Base-by-base conservation (phyloP, 2,888 invertebrate species). In the Orthosia gothica region DNA sequence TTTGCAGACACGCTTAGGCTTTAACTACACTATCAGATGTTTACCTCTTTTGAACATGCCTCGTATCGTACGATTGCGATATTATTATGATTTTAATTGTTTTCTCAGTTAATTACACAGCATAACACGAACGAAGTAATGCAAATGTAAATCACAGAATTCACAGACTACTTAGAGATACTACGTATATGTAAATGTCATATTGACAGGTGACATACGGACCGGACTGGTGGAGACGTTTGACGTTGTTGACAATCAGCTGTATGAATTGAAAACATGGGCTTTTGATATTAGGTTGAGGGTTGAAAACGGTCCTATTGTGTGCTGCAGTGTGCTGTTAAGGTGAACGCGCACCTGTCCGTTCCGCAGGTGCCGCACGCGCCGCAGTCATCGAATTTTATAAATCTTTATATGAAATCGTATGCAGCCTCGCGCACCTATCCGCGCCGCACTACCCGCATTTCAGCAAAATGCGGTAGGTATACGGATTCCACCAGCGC, bases 21-120 rank as follows among this genome's bases (percentile, higher is more conserved):
- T 71, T 67, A 72, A 70, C 72, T 71, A 86, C 70, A 70, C 79
- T 79, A 78, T 82, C 77, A 74, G 40, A 83, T 82, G 71, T 88
- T 94, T 95, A 94, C 94, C 94, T 94, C 91, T 88, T 88, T 90
- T 93, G 52, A 94, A 80, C 93, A 94, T 94, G 83, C 71, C 87
- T 84, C 75, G 58, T 71, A 74, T 84, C 78, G 55, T 69, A 71
- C 20, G 59, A 61, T 23, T 68, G 40, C 5, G 66, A 45, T 75
- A 54, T 18, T 50, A 59, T 20, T 65, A 54, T n/a, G 16, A 64
- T 59, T 52, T 59, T 45, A n/a, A 50, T 5, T 47, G 5, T 49
- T 16, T 50, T 69, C 50, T 20, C 49, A 59, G 20, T 20, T 50
- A 58, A 49, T 61, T 45, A 12, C 9, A 15, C 40, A 55, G 9